Conservation (phyloP, 2,888 invertebrate genomes). For the Cryptosula pallasiana region DNA sequence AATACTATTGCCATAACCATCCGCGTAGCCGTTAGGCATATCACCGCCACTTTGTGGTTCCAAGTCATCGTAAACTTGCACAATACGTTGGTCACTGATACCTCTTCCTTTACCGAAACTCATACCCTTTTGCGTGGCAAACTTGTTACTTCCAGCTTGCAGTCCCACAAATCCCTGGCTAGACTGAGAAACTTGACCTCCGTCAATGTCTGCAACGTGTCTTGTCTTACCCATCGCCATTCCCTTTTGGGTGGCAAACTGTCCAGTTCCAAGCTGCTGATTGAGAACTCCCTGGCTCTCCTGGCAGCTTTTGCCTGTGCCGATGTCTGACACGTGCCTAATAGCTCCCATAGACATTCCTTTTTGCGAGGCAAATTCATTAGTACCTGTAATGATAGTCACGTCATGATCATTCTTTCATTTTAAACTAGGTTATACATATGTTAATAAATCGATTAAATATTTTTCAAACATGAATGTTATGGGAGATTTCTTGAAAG, state of each 20-base stretch:
- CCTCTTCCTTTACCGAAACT: constrained; percentile 28
- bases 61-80: neutral
- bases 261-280: constrained; percentile 29
- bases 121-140: constrained; percentile 41
- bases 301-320: constrained; percentile 38
- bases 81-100: neutral
- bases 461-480: no score
- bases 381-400: neutral
- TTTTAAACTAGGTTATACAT: no score
- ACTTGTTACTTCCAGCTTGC: constrained; percentile 39
- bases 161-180: constrained; percentile 37
- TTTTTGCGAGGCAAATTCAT: constrained; percentile 22
- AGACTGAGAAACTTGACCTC: constrained; percentile 33
- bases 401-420: no score
- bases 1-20: no score
- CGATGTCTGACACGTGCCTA: constrained; percentile 47
- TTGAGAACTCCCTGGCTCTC: constrained; percentile 27
- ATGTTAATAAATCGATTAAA: no score
- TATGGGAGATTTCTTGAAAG: no score
- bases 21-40: neutral
- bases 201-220: constrained; percentile 37
- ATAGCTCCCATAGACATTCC: constrained; percentile 32
- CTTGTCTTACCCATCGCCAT: constrained; percentile 33
- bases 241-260: constrained; percentile 28
- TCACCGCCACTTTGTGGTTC: no score